Conservation (phyloP, 1,140 invertebrate genomes). For the Stratiolaelaps scimitus region DNA sequence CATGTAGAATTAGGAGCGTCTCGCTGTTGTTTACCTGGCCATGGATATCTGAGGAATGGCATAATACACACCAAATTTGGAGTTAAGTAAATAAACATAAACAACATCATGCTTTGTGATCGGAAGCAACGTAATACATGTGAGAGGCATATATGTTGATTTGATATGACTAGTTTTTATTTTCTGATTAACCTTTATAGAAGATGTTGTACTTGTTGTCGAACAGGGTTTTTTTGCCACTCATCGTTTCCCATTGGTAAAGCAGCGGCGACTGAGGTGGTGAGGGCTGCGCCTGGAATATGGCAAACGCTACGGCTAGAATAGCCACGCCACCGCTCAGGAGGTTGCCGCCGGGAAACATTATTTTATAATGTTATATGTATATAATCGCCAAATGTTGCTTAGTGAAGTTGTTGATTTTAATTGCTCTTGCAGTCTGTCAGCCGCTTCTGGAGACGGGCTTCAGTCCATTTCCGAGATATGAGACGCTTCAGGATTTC, state of each 20-base stretch:
- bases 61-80: constrained; percentile 22
- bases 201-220: constrained; percentile 36
- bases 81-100: too few species aligned
- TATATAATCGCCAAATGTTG: too few species aligned
- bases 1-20: constrained; percentile 41
- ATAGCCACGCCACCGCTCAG: constrained; percentile 33
- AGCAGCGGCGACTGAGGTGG: constrained; percentile 36
- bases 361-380: too few species aligned
- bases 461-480: too few species aligned
- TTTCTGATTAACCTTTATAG: constrained; percentile 38
- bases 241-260: constrained; percentile 35
- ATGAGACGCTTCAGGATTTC: too few species aligned
- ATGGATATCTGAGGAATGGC: constrained; percentile 28
- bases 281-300: constrained; percentile 36
- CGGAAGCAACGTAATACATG: constrained; percentile 28
- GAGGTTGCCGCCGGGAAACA: too few species aligned
- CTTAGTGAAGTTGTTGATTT: too few species aligned
- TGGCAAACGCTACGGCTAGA: constrained; percentile 32
- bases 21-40: constrained; percentile 31
- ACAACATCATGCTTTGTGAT: too few species aligned
- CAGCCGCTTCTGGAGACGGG: too few species aligned
- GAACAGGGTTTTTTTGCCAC: constrained; percentile 33
- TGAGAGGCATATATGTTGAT: too few species aligned
- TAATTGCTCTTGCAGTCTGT: too few species aligned
- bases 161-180: too few species aligned